Conservation (phyloP, 2,113 vertebrate species). For the Sialia sialis region DNA sequence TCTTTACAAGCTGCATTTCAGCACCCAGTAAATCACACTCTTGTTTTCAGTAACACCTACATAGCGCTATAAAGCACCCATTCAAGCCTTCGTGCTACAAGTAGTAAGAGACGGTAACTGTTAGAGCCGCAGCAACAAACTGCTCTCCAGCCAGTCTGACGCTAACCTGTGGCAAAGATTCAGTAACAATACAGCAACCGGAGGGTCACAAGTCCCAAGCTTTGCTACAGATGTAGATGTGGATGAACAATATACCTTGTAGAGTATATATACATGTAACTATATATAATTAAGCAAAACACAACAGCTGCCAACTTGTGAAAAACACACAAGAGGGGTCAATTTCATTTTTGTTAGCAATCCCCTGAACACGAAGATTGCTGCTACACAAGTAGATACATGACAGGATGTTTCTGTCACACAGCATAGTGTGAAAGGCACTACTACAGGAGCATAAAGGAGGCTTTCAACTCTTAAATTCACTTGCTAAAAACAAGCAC, state of each 20-base stretch:
- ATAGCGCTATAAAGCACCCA: fast-evolving
- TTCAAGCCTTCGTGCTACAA: neutral
- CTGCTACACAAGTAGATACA: neutral
- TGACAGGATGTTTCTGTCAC: neutral
- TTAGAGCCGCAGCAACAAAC: neutral
- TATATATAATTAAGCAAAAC: neutral
- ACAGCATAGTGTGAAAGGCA: neutral
- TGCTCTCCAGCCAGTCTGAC: neutral
- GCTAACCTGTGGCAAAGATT: neutral
- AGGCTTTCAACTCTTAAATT: neutral
- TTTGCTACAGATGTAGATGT: neutral
- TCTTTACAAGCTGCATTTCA: neutral
- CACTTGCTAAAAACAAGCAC: neutral
- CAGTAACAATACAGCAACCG: neutral
- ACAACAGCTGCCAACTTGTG: neutral
- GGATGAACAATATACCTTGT: neutral
- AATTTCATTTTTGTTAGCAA: neutral
- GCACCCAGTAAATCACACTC: neutral
- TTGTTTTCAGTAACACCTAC: neutral
- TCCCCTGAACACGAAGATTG: neutral
- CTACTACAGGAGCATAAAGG: neutral
- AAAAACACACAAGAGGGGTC: neutral
- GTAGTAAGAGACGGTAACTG: neutral
- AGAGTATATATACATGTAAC: neutral
- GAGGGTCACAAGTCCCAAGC: neutral